Evolutionary conservation across 2,113 vertebrate genomes (phyloP), one percentile per base, ranked within the genome.

Genomic region (Thamnaconus septentrionalis): DNA sequence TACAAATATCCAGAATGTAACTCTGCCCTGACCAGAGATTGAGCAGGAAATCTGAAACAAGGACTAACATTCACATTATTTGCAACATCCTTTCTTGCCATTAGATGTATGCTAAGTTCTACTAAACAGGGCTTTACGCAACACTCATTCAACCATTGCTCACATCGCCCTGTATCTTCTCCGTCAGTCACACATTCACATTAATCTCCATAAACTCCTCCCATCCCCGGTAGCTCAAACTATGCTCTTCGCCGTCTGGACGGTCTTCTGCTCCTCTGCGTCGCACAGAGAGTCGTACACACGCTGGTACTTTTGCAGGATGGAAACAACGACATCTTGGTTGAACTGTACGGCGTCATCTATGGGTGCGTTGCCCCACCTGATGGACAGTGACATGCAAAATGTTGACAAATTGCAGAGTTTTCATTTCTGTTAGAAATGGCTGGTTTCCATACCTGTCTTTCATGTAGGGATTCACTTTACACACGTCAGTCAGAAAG

Each of bases 321-420:
- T 52, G 6, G 93, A 89, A 44, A 87, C 90, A 56, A 94, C 76
- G 8, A 83, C 89, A 31, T 88, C 68, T 59, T 93, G 90, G 56
- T 91, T 88, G 83, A 96, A 95, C 77, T 93, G 91, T 58, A 92
- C 75, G 56, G 94, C 94, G 8, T 96, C 94, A 69, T 95, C 92
- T 39, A 96, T 67, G 5, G 95, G 90, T 18, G 90, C 93, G 83
- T 95, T 96, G 7, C 94, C 94, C 95, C 95, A 96, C 82, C 94
- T 95, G 78, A 79, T 5, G 9, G 31, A 80, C 10, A 69, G 42
- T 9, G 39, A 65, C 4, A 43, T 70, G 40, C 12, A 66, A 7
- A 67, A 52, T 4, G 12, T 55, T 58, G 3, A 3, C 59, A 18
- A 60, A 9, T 70, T 56, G 31, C 6, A 10, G 5, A 50, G n/a